Evolutionary conservation across 1,140 invertebrate genomes (phyloP), one percentile per base, ranked within the genome.

Genomic region (Neodiprion pinetum): DNA sequence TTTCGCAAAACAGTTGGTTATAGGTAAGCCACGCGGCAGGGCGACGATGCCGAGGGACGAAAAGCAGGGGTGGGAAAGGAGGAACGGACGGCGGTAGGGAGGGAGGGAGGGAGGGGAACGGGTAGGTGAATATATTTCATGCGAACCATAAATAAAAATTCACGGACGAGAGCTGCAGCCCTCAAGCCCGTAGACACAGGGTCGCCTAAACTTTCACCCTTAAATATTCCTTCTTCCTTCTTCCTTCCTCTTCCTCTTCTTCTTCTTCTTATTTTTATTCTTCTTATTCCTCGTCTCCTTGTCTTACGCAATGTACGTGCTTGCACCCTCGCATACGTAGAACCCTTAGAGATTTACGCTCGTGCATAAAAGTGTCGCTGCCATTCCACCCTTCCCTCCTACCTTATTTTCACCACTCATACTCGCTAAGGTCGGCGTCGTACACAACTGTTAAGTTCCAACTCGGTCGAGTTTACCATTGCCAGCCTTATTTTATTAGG

Each of bases 161-260:
- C 53, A 17, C 21, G 23, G 14, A 17, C 67, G 67, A 23, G 21
- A 23, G n/a, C 61, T 65, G 17, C 14, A 21, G 21, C 14, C 67
- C 67, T 69, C 7, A 21, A 14, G 12, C 67, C 67, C 14, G 21
- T 23, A 69, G 67, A 69, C 67, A 69, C 21, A 12, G 11, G 67
- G 67, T 69, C 67, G 67, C 67, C 67, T 69, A 69, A 69, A 69
- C 67, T 69, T 69, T 69, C 67, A 69, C 67, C 67, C 67, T 47
- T 69, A 69, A 69, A 69, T 69, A 69, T 69, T 69, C 12, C 67
- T 23, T 47, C 40, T 69, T 47, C 28, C 28, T 40, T 40, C 28
- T 40, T 40, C 1, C 17, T 21, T 21, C 17, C 17, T 21, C 17
- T 69, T 47, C 28, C 5, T 40, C 28, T 4, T 40, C 28, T 4